phyloP scores from a whole-genome alignment of 2,888 invertebrate species.

The Elysia crispata region DNA sequence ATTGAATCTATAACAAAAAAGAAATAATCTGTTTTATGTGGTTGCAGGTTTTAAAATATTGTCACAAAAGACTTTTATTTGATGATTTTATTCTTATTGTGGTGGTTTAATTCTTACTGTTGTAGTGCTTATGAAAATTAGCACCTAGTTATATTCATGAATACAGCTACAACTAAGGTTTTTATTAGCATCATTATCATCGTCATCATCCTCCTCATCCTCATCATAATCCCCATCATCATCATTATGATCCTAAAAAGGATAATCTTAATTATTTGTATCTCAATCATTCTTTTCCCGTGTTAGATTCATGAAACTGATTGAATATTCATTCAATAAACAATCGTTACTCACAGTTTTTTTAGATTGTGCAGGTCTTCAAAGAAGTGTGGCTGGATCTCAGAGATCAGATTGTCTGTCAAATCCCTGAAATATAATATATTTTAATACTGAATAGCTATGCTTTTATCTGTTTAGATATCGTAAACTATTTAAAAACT shows the following conservation, averaged over 20 bases:
- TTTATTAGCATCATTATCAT: background rate
- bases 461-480: background rate
- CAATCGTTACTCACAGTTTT: slow-evolving; percentile 15
- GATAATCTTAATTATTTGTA: background rate
- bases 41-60: no score
- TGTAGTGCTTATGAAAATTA: no score
- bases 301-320: slow-evolving; percentile 25
- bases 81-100: no score
- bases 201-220: background rate
- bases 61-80: no score
- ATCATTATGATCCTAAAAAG: no score
- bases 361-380: background rate
- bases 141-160: no score
- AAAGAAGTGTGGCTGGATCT: slow-evolving; percentile 19
- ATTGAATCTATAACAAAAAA: no score
- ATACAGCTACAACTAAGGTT: background rate
- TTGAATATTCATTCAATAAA: background rate
- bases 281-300: no score
- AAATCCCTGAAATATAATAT: slow-evolving; percentile 43
- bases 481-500: no score
- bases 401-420: slow-evolving; percentile 11
- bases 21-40: no score
- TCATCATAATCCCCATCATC: background rate
- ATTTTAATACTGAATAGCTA: background rate
- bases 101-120: no score